Evolutionary conservation across 2,113 vertebrate species (phyloP).

Genomic region (Zosterops japonicus): DNA sequence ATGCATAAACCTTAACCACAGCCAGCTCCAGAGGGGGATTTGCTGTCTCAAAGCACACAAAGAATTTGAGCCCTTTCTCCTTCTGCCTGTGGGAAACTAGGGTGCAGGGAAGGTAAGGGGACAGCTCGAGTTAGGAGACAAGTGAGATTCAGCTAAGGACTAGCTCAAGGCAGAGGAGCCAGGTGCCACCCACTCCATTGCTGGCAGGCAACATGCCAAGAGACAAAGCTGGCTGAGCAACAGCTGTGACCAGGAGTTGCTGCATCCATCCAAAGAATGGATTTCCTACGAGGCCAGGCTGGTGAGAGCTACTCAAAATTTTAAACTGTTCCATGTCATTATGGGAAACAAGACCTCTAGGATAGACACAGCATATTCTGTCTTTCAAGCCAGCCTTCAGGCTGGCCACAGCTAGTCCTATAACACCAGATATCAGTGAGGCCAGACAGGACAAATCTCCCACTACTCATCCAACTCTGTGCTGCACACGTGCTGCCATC

Average conservation of each 20-base stretch:
- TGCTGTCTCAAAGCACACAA: background rate
- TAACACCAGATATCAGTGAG: rapidly evolving
- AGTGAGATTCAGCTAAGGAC: background rate
- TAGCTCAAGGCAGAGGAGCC: background rate
- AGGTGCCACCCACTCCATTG: background rate
- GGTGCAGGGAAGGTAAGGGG: background rate
- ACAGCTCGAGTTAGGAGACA: background rate
- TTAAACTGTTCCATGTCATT: background rate
- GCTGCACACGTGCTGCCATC: rapidly evolving
- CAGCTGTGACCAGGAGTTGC: background rate
- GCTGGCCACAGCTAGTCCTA: background rate
- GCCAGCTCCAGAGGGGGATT: background rate
- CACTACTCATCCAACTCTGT: rapidly evolving
- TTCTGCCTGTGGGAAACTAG: background rate
- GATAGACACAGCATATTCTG: background rate
- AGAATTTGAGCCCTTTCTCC: background rate
- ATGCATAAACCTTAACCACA: background rate
- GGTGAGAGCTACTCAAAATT: background rate
- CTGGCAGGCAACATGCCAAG: background rate
- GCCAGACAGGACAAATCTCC: background rate
- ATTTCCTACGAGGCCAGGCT: background rate
- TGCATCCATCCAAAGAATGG: background rate
- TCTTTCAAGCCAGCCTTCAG: background rate
- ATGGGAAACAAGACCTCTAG: background rate
- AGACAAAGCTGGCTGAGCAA: background rate